Percentiles rank a stretch among this genome's conserved stretches.
Conservation (phyloP, 2,113 vertebrate genomes). For the Ageneiosus marmoratus region DNA sequence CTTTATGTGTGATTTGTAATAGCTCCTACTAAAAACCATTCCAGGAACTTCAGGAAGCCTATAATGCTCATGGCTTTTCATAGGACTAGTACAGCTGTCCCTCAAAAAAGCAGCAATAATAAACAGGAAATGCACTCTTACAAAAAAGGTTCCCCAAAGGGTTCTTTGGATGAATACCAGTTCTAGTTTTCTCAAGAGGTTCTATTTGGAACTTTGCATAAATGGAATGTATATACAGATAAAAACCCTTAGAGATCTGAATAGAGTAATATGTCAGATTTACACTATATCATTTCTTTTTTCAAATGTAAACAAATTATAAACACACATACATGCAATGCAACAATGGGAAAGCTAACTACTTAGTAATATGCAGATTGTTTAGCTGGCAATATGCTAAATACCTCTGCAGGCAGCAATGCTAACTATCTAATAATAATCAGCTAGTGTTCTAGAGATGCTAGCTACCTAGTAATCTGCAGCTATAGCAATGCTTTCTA, state of each 20-base stretch:
- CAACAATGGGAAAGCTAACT: too few relatives aligned
- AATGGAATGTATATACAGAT: neutral
- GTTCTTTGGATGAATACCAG: neutral
- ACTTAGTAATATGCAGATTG: too few relatives aligned
- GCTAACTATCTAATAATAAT: neutral
- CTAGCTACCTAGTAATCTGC: neutral
- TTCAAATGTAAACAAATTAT: neutral
- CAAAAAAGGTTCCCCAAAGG: neutral
- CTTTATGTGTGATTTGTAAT: neutral
- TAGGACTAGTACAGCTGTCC: neutral
- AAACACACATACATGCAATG: neutral
- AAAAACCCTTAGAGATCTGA: neutral
- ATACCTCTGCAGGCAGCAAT: neutral
- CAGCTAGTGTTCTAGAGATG: neutral
- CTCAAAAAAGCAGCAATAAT: neutral
- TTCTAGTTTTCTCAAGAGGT: neutral
- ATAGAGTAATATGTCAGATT: neutral
- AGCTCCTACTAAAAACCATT: neutral
- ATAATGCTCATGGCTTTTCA: neutral
- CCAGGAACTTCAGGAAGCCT: neutral
- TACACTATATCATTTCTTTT: neutral
- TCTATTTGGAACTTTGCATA: neutral
- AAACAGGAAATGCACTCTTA: slow-evolving; percentile 14
- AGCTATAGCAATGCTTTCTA: neutral
- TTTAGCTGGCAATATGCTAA: neutral